Base-by-base conservation (phyloP, 1,140 invertebrate species). In the Zophobas atratus region DNA sequence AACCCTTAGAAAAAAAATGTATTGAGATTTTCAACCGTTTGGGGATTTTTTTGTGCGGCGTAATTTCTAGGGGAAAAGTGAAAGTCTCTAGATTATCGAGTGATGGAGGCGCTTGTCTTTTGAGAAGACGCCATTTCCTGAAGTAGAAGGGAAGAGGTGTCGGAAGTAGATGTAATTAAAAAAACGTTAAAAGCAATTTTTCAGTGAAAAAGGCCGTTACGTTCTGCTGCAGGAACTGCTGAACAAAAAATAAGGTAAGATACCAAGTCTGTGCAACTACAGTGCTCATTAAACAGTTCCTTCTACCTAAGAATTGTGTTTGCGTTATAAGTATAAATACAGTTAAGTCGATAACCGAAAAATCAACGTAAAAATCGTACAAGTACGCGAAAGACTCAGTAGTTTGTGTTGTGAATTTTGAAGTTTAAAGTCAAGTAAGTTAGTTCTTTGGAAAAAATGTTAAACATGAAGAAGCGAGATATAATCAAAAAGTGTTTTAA, bases 371-470 rank as follows among this genome's bases (percentile, higher is more conserved):
- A 73, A 53, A 51, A 20, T 73, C 34, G 71, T 73, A 20, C 71
- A 73, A 73, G 71, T 73, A 73, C 71, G 71, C 71, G 71, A 73
- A 73, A 73, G 71, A 73, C 71, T 73, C 55, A 73, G 71, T 73
- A 73, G 71, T 73, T 73, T 73, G 71, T 73, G 48, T 73, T 73
- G 71, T 73, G 71, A 72, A 55, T 56, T 56, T 56, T 53, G 38
- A 43, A 73, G 71, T 73, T 56, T 55, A 67, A 56, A 73, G 71
- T 73, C 71, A 55, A 73, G 71, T 73, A 73, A 73, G 71, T 73
- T 73, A 73, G 71, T 73, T 73, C 49, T 73, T 73, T 53, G 71
- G 49, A 73, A 73, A 72, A 73, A 73, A 73, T 73, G 71, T 73
- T 73, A 55, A 55, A 72, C 51, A 55, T 55, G 71, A 73, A 73